Evolutionary conservation across 2,888 invertebrate species (phyloP), one percentile per base, ranked within the genome.

Genomic region (Seladonia tumulorum): DNA sequence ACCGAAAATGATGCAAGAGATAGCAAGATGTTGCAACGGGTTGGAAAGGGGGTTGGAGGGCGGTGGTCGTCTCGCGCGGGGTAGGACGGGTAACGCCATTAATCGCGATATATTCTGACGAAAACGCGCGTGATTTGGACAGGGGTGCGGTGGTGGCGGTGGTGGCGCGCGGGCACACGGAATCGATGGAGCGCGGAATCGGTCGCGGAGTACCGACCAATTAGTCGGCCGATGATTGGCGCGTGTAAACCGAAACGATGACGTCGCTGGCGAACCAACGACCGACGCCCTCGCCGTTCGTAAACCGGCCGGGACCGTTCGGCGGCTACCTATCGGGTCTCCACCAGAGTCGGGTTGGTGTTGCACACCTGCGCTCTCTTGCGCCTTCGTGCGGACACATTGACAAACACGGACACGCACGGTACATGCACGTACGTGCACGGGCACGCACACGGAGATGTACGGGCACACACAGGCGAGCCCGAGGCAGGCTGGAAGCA

Each of bases 211-310:
- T 92, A 92, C 92, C 92, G 92, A 93, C 93, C 94, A 94, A 94
- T 94, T 94, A 94, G 94, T 92, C 90, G 91, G 90, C 89, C 92
- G 94, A 94, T 94, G 94, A 94, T 94, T 94, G 94, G 93, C 93
- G 94, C 94, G 93, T 93, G 94, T 94, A 93, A 92, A 91, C 89
- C 86, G 88, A 90, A 92, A 93, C 93, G 93, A 93, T 93, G 94
- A 94, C 94, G 94, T 94, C 93, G 93, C 91, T 90, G 92, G 91
- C 90, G 92, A 92, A 91, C 90, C 89, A 85, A 83, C 87, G 87
- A 89, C 89, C 90, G 91, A 91, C 89, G 88, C 87, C 89, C 90
- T 70, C 87, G 82, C 86, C 84, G 90, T 88, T 88, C 91, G 89
- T 83, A 85, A 91, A 91, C 91, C 90, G 91, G 87, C 90, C 89